Evolutionary conservation across 2,113 vertebrate genomes (phyloP), one percentile per base, ranked within the genome.

Genomic region (Pteropus alecto): DNA sequence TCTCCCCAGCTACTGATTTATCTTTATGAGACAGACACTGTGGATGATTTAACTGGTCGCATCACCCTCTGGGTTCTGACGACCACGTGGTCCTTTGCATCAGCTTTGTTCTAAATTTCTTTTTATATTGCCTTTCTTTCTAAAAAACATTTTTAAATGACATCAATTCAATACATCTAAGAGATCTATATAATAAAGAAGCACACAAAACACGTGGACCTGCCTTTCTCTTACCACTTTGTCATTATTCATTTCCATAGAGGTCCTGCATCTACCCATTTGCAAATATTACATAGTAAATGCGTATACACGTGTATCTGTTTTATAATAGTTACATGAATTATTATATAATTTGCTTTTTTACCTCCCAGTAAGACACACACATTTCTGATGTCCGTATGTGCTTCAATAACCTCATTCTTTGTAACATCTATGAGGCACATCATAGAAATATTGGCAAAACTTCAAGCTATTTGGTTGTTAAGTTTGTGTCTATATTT

Each of bases 71-170:
- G 30, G n/a, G 54, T 15, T 58, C 63, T 3, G 16, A 74, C 2
- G 6, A 18, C 67, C 38, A 41, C 0, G 0, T 2, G 14, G 14
- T 22, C 73, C 15, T 13, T 13, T 3, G 3, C 8, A 41, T 2
- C 2, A 1, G 7, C 63, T 76, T 38, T 63, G 30, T 8, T 70
- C 70, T 84, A 28, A 46, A 24, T 56, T 85, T 61, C 65, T 81
- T 58, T 61, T 86, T 46, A n/a, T 46, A 1, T 48, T 19, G 12
- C 51, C 35, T 38, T 68, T 43, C 41, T 73, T 61, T 58, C 33
- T 86, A 54, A 58, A 83, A 28, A 30, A 68, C 10, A 56, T n/a
- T 86, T 58, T 19, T 41, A 89, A 60, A 35, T 46, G 19, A 18
- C 10, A 41, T 43, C 63, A 65, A 24, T 38, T 51, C 26, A 65